These are phyloP conservation scores for Lemur catta DNA, from an alignment of 2,797 vertebrate genomes.

Conservation along the genomic window DNA sequence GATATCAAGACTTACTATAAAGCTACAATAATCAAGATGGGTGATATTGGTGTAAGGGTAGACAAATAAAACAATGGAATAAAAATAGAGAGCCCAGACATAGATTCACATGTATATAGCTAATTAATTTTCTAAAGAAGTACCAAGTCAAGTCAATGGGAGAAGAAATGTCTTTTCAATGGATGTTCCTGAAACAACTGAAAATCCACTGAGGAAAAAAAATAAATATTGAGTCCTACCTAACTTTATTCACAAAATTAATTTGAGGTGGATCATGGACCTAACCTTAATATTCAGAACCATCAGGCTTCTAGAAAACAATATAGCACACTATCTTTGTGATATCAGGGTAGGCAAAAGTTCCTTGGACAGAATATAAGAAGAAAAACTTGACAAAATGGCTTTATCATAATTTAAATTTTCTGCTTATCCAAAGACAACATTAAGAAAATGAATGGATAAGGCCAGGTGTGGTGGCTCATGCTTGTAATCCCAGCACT, in stretches of 20 bases:
- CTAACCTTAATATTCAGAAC: neutral
- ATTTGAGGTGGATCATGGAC: neutral
- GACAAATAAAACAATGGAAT: neutral
- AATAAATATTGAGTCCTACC: neutral
- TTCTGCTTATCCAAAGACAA: neutral
- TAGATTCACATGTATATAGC: neutral
- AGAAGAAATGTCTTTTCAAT: neutral
- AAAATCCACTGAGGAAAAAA: neutral
- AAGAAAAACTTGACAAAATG: neutral
- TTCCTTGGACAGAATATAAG: neutral
- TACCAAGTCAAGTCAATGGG: neutral
- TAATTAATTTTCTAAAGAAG: neutral
- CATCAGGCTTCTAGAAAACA: neutral
- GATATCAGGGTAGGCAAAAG: neutral
- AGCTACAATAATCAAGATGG: neutral
- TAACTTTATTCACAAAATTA: conserved; percentile 15
- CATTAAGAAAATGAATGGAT: neutral
- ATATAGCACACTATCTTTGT: neutral
- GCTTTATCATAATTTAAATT: neutral
- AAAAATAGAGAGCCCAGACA: neutral
- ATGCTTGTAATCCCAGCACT: too few relatives aligned
- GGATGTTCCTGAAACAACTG: neutral
- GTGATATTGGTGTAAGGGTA: neutral
- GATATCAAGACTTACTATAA: neutral
- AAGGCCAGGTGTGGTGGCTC: neutral